Base-by-base conservation (phyloP, 2,888 invertebrate genomes). In the Trachelus stipa region DNA sequence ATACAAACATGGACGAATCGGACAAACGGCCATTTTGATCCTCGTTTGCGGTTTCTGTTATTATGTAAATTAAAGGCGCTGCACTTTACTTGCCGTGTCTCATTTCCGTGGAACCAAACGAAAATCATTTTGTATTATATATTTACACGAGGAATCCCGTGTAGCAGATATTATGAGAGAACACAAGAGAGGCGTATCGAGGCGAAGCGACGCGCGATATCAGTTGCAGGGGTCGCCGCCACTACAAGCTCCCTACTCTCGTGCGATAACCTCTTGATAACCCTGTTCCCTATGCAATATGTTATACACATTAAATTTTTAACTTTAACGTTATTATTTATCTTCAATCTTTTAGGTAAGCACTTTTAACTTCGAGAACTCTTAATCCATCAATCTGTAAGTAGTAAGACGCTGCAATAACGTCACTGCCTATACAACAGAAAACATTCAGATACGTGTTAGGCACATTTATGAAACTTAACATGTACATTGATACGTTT, bases 161-260 rank as follows among this genome's bases (percentile, higher is more conserved):
- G 79, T 81, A 71, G 78, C 81, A 71, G 75, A 77, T 83, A 85
- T 84, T 83, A 83, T 83, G 84, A 85, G 80, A 83, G 81, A 83
- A 81, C 84, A 81, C 83, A 88, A 88, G 84, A 86, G 87, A 88
- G 85, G 88, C 89, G 88, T 85, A 89, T 88, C 88, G 87, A 88
- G 84, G 89, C 86, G 88, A 87, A 88, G 86, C 89, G 88, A 87
- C 81, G 87, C 87, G 86, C 84, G 87, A 83, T 88, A 87, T 86
- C 85, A 79, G 82, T 85, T 84, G 84, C 83, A 87, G 84, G 87
- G 87, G 87, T 87, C 88, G 85, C 86, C 85, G 87, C 86, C 83
- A 84, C 85, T 88, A 88, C 87, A 87, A 84, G 86, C 83, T 83
- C 79, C 82, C 86, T 82, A 78, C 79, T 82, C 81, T 80, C 75